Evolutionary conservation across 2,113 vertebrate species (phyloP).

Genomic region (Microcebus griseorufus): DNA sequence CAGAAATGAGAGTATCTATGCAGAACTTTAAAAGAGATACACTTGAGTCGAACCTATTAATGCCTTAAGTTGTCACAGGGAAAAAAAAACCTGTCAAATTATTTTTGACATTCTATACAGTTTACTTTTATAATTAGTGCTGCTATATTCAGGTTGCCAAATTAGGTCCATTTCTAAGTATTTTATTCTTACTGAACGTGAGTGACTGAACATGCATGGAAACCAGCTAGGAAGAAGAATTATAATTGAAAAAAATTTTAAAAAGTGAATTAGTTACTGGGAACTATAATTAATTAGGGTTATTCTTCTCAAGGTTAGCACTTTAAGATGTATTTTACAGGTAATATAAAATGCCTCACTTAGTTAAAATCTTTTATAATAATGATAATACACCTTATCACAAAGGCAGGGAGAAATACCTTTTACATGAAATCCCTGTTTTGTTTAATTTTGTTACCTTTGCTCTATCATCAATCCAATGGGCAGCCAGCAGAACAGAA

Average conservation of each 20-base stretch:
- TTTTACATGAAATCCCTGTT: slow-evolving; percentile 58
- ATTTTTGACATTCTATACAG: slow-evolving; percentile 69
- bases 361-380: slow-evolving; percentile 73
- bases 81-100: slow-evolving; percentile 66
- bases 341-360: slow-evolving; percentile 75
- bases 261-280: slow-evolving; percentile 76
- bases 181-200: slow-evolving; percentile 73
- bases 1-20: slow-evolving; percentile 20
- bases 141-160: slow-evolving; percentile 52
- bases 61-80: slow-evolving; percentile 65
- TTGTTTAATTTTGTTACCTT: slow-evolving; percentile 69
- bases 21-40: slow-evolving; percentile 60
- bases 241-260: slow-evolving; percentile 74
- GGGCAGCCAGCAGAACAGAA: slow-evolving; percentile 66
- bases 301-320: slow-evolving; percentile 75
- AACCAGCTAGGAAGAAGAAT: slow-evolving; percentile 68
- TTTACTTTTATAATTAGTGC: slow-evolving; percentile 74
- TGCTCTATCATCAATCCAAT: slow-evolving; percentile 58
- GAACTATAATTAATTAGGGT: slow-evolving; percentile 75
- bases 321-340: slow-evolving; percentile 77
- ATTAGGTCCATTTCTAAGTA: slow-evolving; percentile 61
- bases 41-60: slow-evolving; percentile 64
- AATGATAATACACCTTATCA: slow-evolving; percentile 63
- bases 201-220: slow-evolving; percentile 66
- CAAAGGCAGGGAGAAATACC: slow-evolving; percentile 43